Base-by-base conservation (phyloP, 2,113 vertebrate genomes). In the Chunga burmeisteri region DNA sequence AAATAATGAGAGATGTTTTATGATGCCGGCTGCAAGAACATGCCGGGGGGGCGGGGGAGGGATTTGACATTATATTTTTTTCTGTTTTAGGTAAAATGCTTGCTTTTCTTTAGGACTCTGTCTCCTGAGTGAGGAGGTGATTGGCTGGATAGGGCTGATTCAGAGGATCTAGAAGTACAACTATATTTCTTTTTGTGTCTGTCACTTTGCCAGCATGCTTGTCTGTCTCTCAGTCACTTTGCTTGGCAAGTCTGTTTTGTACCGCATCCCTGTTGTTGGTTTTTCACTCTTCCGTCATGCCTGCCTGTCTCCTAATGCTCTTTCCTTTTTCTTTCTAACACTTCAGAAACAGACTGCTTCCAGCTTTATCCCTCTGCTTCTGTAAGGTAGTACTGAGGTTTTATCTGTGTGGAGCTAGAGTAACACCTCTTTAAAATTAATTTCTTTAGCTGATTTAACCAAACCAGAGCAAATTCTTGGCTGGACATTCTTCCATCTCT, bases 381-480 rank as follows among this genome's bases (percentile, higher is more conserved):
- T 36, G 0, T 19, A 63, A 46, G 70, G 52, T 52, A 3, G 42
- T 22, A 2, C 77, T 49, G 61, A 55, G n/a, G 53, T 32, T 85
- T 59, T 53, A 50, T 68, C 70, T 72, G 44, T 40, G 65, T 12
- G 21, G 56, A 88, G 73, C 47, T 58, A 23, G 6, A 61, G 38
- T 36, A 61, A 49, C 40, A 62, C 53, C 68, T 79, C 46, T 55
- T 71, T 79, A 67, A 63, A 81, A 75, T 61, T 6, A 42, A 87
- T 87, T 88, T 70, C 42, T 81, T 86, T 53, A 94, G 73, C n/a
- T 73, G 61, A 87, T 87, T 65, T 82, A 72, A 72, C 93, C 89
- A 75, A 81, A 94, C 27, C 42, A 53, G 62, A 80, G 49, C 20
- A 50, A 66, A 50, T 80, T 79, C 32, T 86, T 80, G 46, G 70